Conservation (phyloP, 2,797 vertebrate species). For the Dermochelys coriacea region DNA sequence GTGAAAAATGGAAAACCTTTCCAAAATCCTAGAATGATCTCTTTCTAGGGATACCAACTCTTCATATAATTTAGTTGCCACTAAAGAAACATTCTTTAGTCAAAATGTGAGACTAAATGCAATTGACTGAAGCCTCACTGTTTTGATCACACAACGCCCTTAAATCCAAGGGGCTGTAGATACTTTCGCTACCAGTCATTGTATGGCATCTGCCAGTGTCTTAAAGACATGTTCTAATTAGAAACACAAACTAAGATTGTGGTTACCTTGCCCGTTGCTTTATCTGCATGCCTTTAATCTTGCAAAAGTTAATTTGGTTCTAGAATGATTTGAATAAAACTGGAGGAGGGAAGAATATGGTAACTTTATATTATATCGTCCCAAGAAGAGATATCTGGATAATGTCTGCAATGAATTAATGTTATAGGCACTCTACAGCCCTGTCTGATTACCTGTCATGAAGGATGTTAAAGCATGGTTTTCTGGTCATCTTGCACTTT, state of each 20-base stretch:
- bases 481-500: background rate
- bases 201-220: slow-evolving; percentile 14
- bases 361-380: slow-evolving; percentile 22
- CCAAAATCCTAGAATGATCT: background rate
- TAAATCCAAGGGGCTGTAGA: background rate
- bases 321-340: slow-evolving; percentile 48
- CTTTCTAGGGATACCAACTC: background rate
- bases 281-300: slow-evolving; percentile 55
- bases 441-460: background rate
- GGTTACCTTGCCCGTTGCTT: slow-evolving; percentile 61
- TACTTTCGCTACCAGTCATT: slow-evolving; percentile 6
- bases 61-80: background rate
- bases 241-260: slow-evolving; percentile 32
- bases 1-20: background rate
- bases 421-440: background rate
- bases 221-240: slow-evolving; percentile 13
- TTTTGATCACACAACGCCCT: background rate
- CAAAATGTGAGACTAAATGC: background rate
- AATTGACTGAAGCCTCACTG: background rate
- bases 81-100: background rate
- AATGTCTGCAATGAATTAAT: background rate
- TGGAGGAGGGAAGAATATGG: background rate
- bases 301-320: slow-evolving; percentile 40
- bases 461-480: background rate
- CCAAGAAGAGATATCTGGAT: background rate